Evolutionary conservation across 2,113 vertebrate species (phyloP).

Genomic region (Suricata suricatta): DNA sequence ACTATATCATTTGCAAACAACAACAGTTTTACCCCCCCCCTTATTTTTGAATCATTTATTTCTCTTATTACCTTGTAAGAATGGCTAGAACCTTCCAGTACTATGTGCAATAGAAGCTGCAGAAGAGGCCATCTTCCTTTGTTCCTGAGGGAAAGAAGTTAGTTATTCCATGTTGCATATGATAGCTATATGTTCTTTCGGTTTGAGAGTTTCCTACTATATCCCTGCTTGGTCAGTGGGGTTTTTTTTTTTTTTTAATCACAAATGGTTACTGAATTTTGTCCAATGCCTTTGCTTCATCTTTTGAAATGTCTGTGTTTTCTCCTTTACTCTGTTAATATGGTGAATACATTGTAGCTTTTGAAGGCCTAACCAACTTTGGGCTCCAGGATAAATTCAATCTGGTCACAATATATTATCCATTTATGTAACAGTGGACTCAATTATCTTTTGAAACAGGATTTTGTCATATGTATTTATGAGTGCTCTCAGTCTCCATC

Average conservation of each 20-base stretch:
- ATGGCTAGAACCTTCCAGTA: not conserved
- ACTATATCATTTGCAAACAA: not conserved
- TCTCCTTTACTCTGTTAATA: not conserved
- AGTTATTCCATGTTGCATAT: not conserved
- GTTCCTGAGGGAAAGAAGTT: not conserved
- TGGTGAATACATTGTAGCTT: not conserved
- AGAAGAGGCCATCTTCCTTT: not conserved
- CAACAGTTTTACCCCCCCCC: not conserved
- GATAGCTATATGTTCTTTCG: not conserved
- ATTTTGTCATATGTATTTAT: not conserved
- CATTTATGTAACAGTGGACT: not conserved
- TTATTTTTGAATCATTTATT: not conserved
- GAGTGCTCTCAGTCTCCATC: not conserved
- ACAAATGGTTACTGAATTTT: not conserved
- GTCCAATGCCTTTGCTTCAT: not conserved
- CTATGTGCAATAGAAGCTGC: not conserved
- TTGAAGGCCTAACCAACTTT: not conserved
- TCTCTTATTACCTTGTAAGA: not conserved
- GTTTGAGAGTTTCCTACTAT: not conserved
- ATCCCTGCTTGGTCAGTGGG: not conserved
- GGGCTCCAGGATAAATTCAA: not conserved
- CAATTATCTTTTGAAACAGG: not conserved
- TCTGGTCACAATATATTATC: not conserved
- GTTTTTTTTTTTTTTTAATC: not conserved
- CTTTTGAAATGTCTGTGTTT: not conserved